Conservation (phyloP, 2,797 vertebrate genomes). For the Oreortyx pictus region DNA sequence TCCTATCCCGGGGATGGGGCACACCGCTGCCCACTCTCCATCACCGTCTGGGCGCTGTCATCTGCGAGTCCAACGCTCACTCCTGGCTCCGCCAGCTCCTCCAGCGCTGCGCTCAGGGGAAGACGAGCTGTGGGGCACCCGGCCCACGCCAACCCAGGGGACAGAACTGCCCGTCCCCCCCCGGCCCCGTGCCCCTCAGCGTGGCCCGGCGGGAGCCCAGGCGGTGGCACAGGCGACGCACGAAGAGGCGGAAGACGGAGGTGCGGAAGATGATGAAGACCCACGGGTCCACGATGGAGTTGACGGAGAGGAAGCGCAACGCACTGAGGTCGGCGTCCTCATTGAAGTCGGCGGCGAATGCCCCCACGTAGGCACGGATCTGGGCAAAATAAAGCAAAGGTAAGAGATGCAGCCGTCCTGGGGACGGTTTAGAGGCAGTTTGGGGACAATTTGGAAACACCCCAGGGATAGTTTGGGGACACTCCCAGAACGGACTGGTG, state of each 20-base stretch:
- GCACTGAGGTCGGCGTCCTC: constrained; percentile 78
- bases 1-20: background rate
- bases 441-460: background rate
- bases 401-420: rapidly evolving
- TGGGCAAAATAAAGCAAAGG: background rate
- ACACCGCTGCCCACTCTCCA: background rate
- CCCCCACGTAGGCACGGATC: constrained; percentile 80
- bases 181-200: rapidly evolving
- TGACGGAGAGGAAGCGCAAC: constrained; percentile 82
- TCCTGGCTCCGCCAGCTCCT: background rate
- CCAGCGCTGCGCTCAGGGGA: background rate
- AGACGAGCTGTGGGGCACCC: background rate
- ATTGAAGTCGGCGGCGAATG: constrained; percentile 35
- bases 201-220: constrained; percentile 27
- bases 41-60: background rate
- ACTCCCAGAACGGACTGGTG: too few species aligned
- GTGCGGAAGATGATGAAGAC: constrained; percentile 87
- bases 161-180: background rate
- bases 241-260: constrained; percentile 76
- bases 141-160: constrained; percentile 33
- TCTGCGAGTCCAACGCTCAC: background rate
- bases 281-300: constrained; percentile 85
- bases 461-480: background rate
- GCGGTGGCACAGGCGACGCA: constrained; percentile 71
- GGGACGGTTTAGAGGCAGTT: background rate